Evolutionary conservation across 37 sponge, comb jelly and placozoan genomes (phyloP).

Genomic region (Eunapius fragilis): DNA sequence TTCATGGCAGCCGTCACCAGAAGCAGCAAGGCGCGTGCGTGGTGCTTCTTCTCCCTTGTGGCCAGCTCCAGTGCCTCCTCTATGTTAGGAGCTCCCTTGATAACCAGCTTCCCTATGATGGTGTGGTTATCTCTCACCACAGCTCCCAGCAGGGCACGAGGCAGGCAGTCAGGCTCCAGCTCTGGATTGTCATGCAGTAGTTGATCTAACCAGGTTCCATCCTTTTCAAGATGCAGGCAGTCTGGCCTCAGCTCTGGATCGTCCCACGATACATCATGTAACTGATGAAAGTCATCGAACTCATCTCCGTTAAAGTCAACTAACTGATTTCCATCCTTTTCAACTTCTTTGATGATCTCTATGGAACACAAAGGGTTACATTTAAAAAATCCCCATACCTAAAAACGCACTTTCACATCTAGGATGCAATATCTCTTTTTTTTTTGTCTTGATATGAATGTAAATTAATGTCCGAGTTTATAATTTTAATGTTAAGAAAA

Average conservation of each 20-base stretch:
- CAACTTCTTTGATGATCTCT: constrained; percentile 71
- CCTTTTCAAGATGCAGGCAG: no score
- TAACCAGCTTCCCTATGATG: constrained; percentile 51
- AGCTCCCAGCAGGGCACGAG: constrained; percentile 49
- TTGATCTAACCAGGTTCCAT: constrained; percentile 33
- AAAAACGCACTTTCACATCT: no score
- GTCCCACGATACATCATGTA: no score
- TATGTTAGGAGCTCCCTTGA: constrained; percentile 38
- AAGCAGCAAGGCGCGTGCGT: constrained; percentile 54
- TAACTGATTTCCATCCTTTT: constrained; percentile 51
- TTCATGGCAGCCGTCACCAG: constrained; percentile 44
- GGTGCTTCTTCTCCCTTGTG: constrained; percentile 5
- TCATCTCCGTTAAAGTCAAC: no score
- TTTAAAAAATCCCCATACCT: no score
- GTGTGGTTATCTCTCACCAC: constrained; percentile 42
- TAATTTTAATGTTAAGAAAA: no score
- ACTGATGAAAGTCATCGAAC: no score
- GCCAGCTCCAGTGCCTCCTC: constrained; percentile 26
- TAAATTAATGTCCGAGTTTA: no score
- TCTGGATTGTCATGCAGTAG: constrained; percentile 36
- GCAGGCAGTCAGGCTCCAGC: constrained; percentile 49
- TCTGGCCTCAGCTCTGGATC: no score
- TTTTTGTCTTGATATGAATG: no score
- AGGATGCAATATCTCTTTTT: no score
- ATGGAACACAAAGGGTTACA: background rate